These are phyloP conservation scores for Dipus sagitta DNA, from an alignment of 2,797 vertebrate species.

Conservation along the genomic window DNA sequence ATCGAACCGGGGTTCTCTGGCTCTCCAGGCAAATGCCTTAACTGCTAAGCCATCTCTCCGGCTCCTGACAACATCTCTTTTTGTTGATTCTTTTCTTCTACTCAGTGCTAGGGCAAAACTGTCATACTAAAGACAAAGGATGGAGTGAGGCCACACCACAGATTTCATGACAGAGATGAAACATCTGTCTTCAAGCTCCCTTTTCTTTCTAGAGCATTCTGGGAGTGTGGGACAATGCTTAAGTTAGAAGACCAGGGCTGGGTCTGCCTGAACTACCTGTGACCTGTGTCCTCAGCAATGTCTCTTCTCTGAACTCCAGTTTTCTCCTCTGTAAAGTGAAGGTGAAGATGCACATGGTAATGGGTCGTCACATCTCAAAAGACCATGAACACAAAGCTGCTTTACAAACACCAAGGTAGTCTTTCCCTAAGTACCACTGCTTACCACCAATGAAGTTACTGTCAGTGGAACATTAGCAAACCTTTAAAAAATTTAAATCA, in stretches of 20 bases:
- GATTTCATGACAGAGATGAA: constrained; percentile 9
- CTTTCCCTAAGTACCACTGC: not conserved
- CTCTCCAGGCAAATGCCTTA: too few species aligned
- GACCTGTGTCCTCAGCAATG: not conserved
- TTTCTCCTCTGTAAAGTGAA: not conserved
- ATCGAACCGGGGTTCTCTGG: too few species aligned
- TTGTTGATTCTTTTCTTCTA: not conserved
- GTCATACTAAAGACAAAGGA: constrained; percentile 27
- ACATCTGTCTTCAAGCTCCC: not conserved
- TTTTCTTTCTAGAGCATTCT: not conserved
- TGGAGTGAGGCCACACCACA: not conserved
- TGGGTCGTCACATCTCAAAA: not conserved
- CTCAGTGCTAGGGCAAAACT: constrained; percentile 9
- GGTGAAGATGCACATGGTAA: not conserved
- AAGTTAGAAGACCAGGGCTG: not conserved
- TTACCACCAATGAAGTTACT: not conserved
- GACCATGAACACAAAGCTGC: not conserved
- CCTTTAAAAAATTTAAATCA: not conserved
- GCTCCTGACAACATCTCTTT: not conserved
- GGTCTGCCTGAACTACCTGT: not conserved
- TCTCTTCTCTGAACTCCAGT: not conserved
- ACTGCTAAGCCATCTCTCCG: too few species aligned
- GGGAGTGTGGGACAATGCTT: not conserved
- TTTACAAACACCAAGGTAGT: constrained; percentile 38
- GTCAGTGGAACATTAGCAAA: constrained; percentile 6